A percentile compares a stretch with the other conserved stretches of the same genome.
These are phyloP conservation scores for Mesochorus sp. DNA, from an alignment of 2,888 invertebrate species.

Conservation along the genomic window DNA sequence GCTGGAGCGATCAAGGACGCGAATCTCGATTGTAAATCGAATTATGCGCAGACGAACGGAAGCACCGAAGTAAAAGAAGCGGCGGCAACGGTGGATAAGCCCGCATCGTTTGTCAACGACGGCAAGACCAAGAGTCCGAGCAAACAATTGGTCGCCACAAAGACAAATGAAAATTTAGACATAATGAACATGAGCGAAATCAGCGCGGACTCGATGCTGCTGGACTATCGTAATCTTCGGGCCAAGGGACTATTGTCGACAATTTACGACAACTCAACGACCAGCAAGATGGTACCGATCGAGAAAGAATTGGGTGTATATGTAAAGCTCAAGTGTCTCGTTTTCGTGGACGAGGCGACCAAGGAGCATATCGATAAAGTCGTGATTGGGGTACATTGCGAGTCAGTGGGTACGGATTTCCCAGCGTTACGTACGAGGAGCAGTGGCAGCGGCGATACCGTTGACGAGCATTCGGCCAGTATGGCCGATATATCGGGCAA, in stretches of 20 bases:
- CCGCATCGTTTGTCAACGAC: no score
- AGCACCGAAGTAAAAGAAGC: slow-evolving; percentile 59
- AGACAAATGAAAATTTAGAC: slow-evolving; percentile 53
- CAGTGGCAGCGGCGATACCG: no score
- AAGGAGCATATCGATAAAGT: slow-evolving; percentile 74
- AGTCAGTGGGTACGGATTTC: slow-evolving; percentile 60
- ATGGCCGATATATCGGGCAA: slow-evolving; percentile 78
- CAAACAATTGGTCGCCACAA: not conserved
- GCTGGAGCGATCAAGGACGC: slow-evolving; percentile 54
- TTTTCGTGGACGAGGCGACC: slow-evolving; percentile 74
- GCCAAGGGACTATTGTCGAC: slow-evolving; percentile 51
- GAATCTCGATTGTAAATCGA: slow-evolving; percentile 63
- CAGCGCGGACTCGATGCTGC: slow-evolving; percentile 72
- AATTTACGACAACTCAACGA: slow-evolving; percentile 57
- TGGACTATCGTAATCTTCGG: slow-evolving; percentile 66
- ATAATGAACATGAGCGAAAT: slow-evolving; percentile 74
- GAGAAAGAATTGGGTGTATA: slow-evolving; percentile 74
- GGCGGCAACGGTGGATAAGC: no score
- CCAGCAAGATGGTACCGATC: slow-evolving; percentile 66
- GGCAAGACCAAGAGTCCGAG: slow-evolving; percentile 10
- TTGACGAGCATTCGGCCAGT: slow-evolving; percentile 70
- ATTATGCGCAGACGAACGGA: slow-evolving; percentile 68
- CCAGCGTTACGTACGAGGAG: slow-evolving; percentile 63
- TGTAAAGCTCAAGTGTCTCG: slow-evolving; percentile 73
- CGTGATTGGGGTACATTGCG: slow-evolving; percentile 71